These are phyloP conservation scores for Eupsilia transversa DNA, from an alignment of 2,888 invertebrate genomes.

Conservation along the genomic window DNA sequence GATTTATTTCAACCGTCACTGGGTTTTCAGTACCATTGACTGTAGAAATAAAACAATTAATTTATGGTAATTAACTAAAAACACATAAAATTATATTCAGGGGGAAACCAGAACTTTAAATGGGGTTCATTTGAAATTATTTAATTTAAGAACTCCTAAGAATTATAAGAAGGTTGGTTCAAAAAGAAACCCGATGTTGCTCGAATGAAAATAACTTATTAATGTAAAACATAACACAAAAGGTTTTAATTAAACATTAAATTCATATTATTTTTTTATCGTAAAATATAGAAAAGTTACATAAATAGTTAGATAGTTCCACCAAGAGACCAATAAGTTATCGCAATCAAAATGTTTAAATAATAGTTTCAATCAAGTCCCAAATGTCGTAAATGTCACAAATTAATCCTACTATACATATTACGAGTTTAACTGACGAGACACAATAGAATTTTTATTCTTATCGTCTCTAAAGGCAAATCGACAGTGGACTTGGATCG, in stretches of 20 bases:
- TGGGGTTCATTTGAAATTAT: not conserved
- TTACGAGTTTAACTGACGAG: no score
- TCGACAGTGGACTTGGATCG: no score
- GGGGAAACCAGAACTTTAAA: not conserved
- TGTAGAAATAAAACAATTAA: constrained; percentile 20
- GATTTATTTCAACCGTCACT: constrained; percentile 12
- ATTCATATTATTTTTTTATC: not conserved
- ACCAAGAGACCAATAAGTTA: no score
- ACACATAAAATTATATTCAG: not conserved
- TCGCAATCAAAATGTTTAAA: not conserved
- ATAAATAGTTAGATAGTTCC: not conserved
- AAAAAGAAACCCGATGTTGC: not conserved
- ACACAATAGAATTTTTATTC: no score
- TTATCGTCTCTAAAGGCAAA: no score
- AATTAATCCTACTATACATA: not conserved
- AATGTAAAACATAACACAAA: not conserved
- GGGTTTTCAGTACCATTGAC: constrained; percentile 59
- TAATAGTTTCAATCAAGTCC: not conserved
- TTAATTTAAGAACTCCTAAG: not conserved
- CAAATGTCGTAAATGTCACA: not conserved
- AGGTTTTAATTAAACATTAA: not conserved
- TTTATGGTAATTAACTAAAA: not conserved
- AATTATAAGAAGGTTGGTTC: not conserved
- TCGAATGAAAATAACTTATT: not conserved
- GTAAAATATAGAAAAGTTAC: no score